Conservation (phyloP, 1,140 invertebrate species). For the Penaeus chinensis region DNA sequence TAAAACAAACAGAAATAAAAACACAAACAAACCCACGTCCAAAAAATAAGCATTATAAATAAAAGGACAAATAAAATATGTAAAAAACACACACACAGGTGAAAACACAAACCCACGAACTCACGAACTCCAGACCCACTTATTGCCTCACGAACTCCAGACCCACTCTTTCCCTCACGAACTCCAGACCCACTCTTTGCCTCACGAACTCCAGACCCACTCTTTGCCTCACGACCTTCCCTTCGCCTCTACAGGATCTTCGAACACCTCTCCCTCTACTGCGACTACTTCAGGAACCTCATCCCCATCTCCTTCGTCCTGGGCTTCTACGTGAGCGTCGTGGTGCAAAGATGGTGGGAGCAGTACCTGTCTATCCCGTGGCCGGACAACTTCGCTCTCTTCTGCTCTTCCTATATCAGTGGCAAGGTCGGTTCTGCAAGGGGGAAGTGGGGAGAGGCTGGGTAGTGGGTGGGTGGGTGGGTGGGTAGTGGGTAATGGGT, state of each 20-base stretch:
- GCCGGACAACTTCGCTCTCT: slow-evolving; percentile 67
- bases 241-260: slow-evolving; percentile 65
- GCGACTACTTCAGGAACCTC: slow-evolving; percentile 67
- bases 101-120: too few species aligned
- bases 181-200: too few species aligned
- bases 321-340: slow-evolving; percentile 70
- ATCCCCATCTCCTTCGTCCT: slow-evolving; percentile 70
- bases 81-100: too few species aligned
- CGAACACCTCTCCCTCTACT: slow-evolving; percentile 68
- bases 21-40: too few species aligned
- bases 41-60: too few species aligned
- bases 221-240: neutral
- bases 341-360: slow-evolving; percentile 69
- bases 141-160: neutral
- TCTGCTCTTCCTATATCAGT: slow-evolving; percentile 47
- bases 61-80: too few species aligned
- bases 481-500: too few species aligned
- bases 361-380: slow-evolving; percentile 68
- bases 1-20: too few species aligned
- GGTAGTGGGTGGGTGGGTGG: too few species aligned
- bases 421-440: neutral
- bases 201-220: too few species aligned
- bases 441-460: too few species aligned
- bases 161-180: neutral
- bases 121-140: too few species aligned